Base-by-base conservation (phyloP, 2,797 vertebrate genomes). In the Adrianichthys oophorus region DNA sequence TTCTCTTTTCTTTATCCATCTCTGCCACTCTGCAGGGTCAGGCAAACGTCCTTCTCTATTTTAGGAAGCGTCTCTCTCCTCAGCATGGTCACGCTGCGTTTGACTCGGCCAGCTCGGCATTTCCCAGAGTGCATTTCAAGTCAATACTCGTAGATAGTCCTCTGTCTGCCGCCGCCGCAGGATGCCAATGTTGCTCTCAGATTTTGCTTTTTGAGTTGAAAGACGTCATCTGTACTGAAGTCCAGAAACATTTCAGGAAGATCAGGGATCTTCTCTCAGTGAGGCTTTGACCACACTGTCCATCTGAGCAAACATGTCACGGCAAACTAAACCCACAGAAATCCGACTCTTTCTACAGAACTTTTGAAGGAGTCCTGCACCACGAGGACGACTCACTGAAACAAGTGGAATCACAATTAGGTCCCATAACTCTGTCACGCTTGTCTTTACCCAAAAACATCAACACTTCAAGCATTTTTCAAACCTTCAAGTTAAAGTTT, bases 1-100 rank as follows among this genome's bases (percentile, higher is more conserved):
- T 57, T 74, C 80, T 66, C 48, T 59, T 78, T 70, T 70, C 74
- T 82, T 76, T 76, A 65, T 80, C 78, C 69, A 70, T 86, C 83
- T 77, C 68, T 67, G 70, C 82, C 59, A 15, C 72, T 72, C 74
- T 85, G 74, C 37, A 70, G 74, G 74, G 62, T 70, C 76, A 84
- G 84, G 80, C 79, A 82, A 80, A 86, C 85, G 72, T 59, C 59
- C 16, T 57, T 70, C 52, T 85, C 84, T 87, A 85, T 90, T 84
- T 88, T 85, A 84, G 77, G 84, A 72, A 56, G 68, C 65, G 62
- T 69, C 65, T 84, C 72, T 68, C 64, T 83, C 70, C 76, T 80
- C 72, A 52, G 73, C 62, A 83, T 80, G 74, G 73, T 52, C 48
- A 14, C 54, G 50, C 55, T 57, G 53, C 48, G 65, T 85, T 86